Conservation (phyloP, 2,113 vertebrate species). For the Pelusios castaneus region DNA sequence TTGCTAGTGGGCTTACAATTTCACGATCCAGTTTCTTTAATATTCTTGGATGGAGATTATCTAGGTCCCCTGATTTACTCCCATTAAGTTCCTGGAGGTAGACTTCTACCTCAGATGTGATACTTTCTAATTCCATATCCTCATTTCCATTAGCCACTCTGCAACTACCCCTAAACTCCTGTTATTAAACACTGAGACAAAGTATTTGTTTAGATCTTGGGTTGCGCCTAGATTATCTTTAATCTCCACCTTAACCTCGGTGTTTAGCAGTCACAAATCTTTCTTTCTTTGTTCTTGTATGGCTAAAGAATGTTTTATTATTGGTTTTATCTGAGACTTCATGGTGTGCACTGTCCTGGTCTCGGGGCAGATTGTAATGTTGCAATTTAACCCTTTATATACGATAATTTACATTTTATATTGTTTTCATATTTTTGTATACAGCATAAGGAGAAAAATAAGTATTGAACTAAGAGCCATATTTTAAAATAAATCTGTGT, state of each 20-base stretch:
- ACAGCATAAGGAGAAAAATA: neutral
- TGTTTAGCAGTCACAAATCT: neutral
- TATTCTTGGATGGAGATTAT: neutral
- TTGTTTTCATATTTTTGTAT: neutral
- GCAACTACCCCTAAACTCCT: no score
- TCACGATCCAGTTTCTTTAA: neutral
- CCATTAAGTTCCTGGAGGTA: neutral
- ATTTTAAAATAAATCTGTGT: neutral
- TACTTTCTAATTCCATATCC: no score
- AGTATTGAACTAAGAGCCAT: neutral
- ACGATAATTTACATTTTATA: neutral
- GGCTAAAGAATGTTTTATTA: neutral
- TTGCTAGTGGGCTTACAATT: neutral
- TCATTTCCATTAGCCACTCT: no score
- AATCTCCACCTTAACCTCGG: no score
- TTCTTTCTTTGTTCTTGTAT: neutral
- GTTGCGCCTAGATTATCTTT: no score
- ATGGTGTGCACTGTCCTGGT: neutral
- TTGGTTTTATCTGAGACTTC: neutral
- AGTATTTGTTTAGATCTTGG: neutral
- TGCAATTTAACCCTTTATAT: neutral
- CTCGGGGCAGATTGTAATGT: neutral
- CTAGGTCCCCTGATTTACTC: neutral
- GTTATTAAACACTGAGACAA: neutral
- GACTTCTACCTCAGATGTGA: neutral